A percentile compares a stretch with the other conserved stretches of the same genome.
Conservation (phyloP, 2,113 vertebrate genomes). For the Budorcas taxicolor region DNA sequence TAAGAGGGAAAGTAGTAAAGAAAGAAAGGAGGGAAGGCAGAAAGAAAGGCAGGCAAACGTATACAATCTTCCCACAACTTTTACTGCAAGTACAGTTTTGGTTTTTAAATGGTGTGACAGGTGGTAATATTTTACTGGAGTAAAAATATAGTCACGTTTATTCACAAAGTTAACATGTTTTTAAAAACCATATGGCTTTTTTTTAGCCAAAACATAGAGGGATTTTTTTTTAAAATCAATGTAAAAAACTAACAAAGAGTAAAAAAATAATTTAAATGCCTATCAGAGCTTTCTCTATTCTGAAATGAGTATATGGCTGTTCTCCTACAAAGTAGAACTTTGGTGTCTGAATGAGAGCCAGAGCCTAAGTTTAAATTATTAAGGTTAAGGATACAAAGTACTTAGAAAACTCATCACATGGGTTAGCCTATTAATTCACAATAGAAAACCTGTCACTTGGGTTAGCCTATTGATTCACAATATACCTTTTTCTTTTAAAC, state of each 20-base stretch:
- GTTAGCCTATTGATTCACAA: background rate
- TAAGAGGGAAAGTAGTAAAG: background rate
- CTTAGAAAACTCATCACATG: background rate
- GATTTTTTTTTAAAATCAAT: background rate
- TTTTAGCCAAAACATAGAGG: background rate
- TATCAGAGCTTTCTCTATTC: background rate
- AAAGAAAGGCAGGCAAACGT: background rate
- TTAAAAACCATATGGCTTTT: background rate
- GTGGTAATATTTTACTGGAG: background rate
- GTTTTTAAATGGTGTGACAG: conserved; percentile 11
- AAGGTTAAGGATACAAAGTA: background rate
- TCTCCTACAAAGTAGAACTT: background rate
- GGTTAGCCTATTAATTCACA: background rate
- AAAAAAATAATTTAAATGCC: background rate
- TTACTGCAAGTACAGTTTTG: background rate
- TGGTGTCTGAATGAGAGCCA: conserved; percentile 5
- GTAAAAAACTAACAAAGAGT: background rate
- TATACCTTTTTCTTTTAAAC: background rate
- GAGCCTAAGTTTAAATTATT: conserved; percentile 8
- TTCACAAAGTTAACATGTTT: conserved; percentile 3
- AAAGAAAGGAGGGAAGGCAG: background rate
- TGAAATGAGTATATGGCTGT: background rate
- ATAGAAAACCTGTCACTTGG: background rate
- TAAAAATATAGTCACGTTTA: conserved; percentile 6
- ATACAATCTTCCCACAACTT: background rate